These are phyloP conservation scores for Ferdinandea cuprea DNA, from an alignment of 2,888 invertebrate species.

Conservation along the genomic window DNA sequence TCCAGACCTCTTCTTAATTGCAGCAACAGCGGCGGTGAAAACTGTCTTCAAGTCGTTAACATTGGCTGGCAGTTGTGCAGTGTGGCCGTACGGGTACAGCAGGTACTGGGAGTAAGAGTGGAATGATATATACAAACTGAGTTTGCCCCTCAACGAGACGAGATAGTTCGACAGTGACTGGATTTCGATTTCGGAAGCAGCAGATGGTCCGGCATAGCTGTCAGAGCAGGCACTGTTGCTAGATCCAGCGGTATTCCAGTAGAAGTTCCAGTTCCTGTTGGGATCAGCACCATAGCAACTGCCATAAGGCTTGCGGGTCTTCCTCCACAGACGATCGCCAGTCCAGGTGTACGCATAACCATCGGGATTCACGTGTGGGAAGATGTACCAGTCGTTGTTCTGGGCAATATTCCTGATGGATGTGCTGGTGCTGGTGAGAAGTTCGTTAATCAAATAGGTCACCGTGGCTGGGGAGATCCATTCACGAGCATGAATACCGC, in stretches of 20 bases:
- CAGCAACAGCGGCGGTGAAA: conserved; percentile 78
- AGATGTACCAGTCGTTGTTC: conserved; percentile 88
- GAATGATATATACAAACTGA: conserved; percentile 88
- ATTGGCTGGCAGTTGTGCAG: conserved; percentile 84
- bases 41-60: conserved; percentile 84
- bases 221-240: conserved; percentile 82
- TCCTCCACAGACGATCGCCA: conserved; percentile 86
- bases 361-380: conserved; percentile 90
- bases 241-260: conserved; percentile 85
- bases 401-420: conserved; percentile 84
- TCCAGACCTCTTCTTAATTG: conserved; percentile 84
- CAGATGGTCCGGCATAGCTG: conserved; percentile 84
- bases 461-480: conserved; percentile 88
- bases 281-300: conserved; percentile 86
- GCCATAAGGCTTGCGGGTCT: conserved; percentile 84
- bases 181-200: conserved; percentile 86
- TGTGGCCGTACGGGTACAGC: conserved; percentile 89
- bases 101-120: conserved; percentile 91
- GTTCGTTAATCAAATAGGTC: conserved; percentile 86
- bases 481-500: conserved; percentile 89
- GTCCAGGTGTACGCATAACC: conserved; percentile 89
- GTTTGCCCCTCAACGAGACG: conserved; percentile 83
- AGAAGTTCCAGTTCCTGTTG: conserved; percentile 87
- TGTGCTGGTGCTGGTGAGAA: conserved; percentile 85
- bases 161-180: conserved; percentile 85